phyloP scores from a whole-genome alignment of 2,797 vertebrate genomes.

The Hyperoplus immaculatus region DNA sequence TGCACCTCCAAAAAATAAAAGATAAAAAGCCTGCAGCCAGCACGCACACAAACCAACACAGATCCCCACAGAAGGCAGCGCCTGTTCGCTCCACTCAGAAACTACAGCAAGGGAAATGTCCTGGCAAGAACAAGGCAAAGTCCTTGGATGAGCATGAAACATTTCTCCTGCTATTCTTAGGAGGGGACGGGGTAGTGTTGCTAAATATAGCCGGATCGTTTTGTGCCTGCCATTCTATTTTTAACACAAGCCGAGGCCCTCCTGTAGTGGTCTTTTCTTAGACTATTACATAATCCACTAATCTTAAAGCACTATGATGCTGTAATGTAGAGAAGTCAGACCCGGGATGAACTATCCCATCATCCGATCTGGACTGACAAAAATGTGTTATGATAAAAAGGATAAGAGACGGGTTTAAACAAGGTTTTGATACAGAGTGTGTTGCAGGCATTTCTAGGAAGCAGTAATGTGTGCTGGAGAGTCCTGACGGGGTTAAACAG shows the following conservation, averaged over 20 bases:
- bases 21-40: constrained; percentile 34
- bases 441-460: constrained; percentile 31
- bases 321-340: constrained; percentile 32
- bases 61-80: constrained; percentile 37
- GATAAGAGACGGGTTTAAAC: background rate
- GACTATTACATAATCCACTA: constrained; percentile 70
- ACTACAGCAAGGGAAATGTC: constrained; percentile 21
- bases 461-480: constrained; percentile 24
- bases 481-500: constrained; percentile 46
- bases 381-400: background rate
- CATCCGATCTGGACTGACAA: constrained; percentile 18
- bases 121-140: constrained; percentile 40
- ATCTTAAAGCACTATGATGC: constrained; percentile 40
- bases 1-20: constrained; percentile 8
- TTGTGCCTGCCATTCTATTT: constrained; percentile 71
- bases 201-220: constrained; percentile 74
- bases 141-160: constrained; percentile 49
- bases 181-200: constrained; percentile 3
- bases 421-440: constrained; percentile 1
- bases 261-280: constrained; percentile 65
- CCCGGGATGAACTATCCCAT: constrained; percentile 35
- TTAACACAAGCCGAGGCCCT: constrained; percentile 60
- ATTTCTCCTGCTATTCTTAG: constrained; percentile 72
- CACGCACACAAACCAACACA: constrained; percentile 40
- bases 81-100: constrained; percentile 51